Percentiles rank a stretch among this genome's conserved stretches.
Evolutionary conservation across 1,140 invertebrate genomes (phyloP).

Genomic region (Zaprionus capensis): DNA sequence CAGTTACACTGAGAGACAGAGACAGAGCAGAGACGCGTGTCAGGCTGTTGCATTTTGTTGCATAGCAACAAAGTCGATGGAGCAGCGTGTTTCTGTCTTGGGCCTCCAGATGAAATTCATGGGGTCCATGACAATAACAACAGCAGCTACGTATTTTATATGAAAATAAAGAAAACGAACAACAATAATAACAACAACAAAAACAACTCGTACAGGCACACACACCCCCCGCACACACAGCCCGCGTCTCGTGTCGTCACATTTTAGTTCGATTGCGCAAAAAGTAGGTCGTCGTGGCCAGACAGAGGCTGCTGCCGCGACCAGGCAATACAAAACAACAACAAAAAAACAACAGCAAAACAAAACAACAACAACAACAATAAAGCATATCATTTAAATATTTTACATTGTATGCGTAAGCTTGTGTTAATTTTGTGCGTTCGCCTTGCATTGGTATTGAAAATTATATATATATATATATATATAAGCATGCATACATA

Average conservation of each 20-base stretch:
- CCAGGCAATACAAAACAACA: slow-evolving; percentile 22
- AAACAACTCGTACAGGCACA: slow-evolving; percentile 4
- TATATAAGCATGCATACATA: background rate
- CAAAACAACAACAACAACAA: slow-evolving; percentile 55
- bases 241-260: slow-evolving; percentile 49
- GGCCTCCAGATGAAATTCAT: slow-evolving; percentile 21
- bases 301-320: slow-evolving; percentile 57
- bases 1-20: background rate
- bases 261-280: slow-evolving; percentile 79
- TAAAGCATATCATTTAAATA: slow-evolving; percentile 76
- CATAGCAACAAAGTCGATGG: slow-evolving; percentile 37
- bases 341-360: slow-evolving; percentile 37
- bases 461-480: slow-evolving; percentile 11
- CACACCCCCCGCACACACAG: slow-evolving; percentile 20
- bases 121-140: slow-evolving; percentile 17
- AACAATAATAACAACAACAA: slow-evolving; percentile 13
- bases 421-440: slow-evolving; percentile 57
- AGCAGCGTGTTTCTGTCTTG: slow-evolving; percentile 19
- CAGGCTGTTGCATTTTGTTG: slow-evolving; percentile 33
- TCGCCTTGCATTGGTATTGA: slow-evolving; percentile 66
- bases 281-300: slow-evolving; percentile 78
- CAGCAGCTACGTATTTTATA: slow-evolving; percentile 29
- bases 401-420: slow-evolving; percentile 60
- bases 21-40: background rate
- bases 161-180: slow-evolving; percentile 37